These are phyloP conservation scores for Pseudocheirus occidentalis DNA, from an alignment of 2,797 vertebrate species.

Conservation along the genomic window DNA sequence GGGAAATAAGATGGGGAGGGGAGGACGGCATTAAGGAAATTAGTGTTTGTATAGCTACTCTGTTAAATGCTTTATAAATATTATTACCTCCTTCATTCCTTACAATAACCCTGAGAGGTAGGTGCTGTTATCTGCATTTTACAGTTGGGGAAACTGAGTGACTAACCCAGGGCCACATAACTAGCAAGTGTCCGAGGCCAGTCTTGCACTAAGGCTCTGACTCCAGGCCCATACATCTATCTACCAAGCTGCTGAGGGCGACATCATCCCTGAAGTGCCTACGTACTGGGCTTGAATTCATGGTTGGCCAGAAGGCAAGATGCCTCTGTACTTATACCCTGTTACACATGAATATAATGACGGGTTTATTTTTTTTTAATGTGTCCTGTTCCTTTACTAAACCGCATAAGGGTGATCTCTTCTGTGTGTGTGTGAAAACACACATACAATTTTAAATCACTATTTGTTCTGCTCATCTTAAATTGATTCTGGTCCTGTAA, in stretches of 20 bases:
- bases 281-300: neutral
- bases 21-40: neutral
- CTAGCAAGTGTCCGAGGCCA: neutral
- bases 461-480: conserved; percentile 15
- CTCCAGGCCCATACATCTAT: neutral
- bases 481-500: conserved; percentile 16
- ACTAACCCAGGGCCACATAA: neutral
- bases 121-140: no score
- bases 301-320: neutral
- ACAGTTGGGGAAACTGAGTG: neutral
- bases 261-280: neutral
- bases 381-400: neutral
- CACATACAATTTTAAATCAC: neutral
- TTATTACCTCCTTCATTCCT: neutral
- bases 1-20: neutral
- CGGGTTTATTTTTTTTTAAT: neutral
- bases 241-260: neutral
- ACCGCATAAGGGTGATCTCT: neutral
- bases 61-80: neutral
- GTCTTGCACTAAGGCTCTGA: neutral
- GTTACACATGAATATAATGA: neutral
- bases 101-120: neutral
- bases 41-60: neutral
- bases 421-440: neutral
- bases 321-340: neutral